Conservation (phyloP, 2,113 vertebrate genomes). For the Nerophis lumbriciformis region DNA sequence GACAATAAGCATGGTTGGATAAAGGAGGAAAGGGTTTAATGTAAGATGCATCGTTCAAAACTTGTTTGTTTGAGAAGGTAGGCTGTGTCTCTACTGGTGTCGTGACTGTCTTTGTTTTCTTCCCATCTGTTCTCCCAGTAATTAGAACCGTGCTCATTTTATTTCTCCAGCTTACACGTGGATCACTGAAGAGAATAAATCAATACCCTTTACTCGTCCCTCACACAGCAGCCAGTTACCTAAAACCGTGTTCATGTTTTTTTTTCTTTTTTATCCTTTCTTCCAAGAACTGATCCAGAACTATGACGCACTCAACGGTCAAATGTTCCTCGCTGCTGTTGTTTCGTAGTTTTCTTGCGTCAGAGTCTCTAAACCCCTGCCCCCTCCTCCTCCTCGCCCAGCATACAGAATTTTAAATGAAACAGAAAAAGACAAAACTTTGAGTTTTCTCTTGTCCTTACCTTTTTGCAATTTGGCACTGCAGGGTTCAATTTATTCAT, state of each 20-base stretch:
- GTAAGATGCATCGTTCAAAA: conserved; percentile 46
- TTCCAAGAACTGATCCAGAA: conserved; percentile 72
- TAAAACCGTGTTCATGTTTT: conserved; percentile 68
- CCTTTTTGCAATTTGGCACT: conserved; percentile 11
- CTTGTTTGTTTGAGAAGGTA: conserved; percentile 62
- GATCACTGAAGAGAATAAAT: conserved; percentile 74
- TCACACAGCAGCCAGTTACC: conserved; percentile 70
- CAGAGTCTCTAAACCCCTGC: conserved; percentile 26
- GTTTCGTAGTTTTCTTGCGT: conserved; percentile 65
- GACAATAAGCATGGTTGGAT: too few species aligned
- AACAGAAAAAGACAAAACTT: conserved; percentile 58
- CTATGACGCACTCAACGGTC: conserved; percentile 69
- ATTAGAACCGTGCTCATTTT: conserved; percentile 67
- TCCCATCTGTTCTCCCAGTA: conserved; percentile 67
- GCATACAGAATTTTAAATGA: conserved; percentile 52
- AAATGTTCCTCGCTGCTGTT: conserved; percentile 71
- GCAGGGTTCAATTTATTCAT: conserved; percentile 10
- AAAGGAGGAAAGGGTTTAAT: conserved; percentile 7
- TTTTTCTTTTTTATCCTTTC: conserved; percentile 61
- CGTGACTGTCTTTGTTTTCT: conserved; percentile 70
- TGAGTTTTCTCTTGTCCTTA: conserved; percentile 15
- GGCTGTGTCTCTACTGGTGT: conserved; percentile 55
- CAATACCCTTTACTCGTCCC: conserved; percentile 69
- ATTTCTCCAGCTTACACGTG: conserved; percentile 65
- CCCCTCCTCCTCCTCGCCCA: conserved; percentile 25